phyloP scores from a whole-genome alignment of 2,797 vertebrate species.

The Sphaeramia orbicularis region DNA sequence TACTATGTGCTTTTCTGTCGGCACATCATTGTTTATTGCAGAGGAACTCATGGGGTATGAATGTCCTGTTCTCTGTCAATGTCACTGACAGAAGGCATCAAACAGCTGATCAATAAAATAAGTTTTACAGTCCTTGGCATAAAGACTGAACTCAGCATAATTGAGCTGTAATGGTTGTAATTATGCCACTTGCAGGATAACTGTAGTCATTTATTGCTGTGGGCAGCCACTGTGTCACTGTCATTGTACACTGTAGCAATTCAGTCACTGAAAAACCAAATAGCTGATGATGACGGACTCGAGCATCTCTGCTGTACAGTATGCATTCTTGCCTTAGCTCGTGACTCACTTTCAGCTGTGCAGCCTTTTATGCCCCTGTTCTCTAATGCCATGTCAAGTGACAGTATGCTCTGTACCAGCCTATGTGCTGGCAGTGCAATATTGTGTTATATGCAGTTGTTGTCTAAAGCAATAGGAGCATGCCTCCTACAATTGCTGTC shows the following conservation, averaged over 20 bases:
- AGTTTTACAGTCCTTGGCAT: neutral
- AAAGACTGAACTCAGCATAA: slow-evolving; percentile 15
- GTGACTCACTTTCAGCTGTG: slow-evolving; percentile 54
- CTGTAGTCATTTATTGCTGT: slow-evolving; percentile 8
- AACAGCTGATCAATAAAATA: slow-evolving; percentile 28
- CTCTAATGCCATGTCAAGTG: slow-evolving; percentile 57
- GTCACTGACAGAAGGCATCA: slow-evolving; percentile 11
- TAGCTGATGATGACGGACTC: slow-evolving; percentile 24
- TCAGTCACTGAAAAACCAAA: slow-evolving; percentile 27
- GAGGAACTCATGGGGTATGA: neutral
- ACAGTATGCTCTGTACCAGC: slow-evolving; percentile 56
- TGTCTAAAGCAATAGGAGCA: slow-evolving; percentile 45
- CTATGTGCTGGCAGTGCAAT: slow-evolving; percentile 36
- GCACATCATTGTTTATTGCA: slow-evolving; percentile 3
- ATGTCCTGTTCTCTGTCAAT: slow-evolving; percentile 20
- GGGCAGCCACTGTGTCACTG: neutral
- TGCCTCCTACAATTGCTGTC: slow-evolving; percentile 33
- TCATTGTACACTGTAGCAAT: neutral
- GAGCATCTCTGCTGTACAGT: slow-evolving; percentile 23
- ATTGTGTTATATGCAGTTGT: slow-evolving; percentile 30
- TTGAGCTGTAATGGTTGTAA: neutral
- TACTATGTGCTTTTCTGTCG: neutral
- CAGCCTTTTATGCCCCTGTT: slow-evolving; percentile 20
- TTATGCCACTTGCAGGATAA: slow-evolving; percentile 22
- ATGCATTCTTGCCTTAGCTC: slow-evolving; percentile 26